A percentile compares a stretch with the other conserved stretches of the same genome.
phyloP scores from a whole-genome alignment of 2,888 invertebrate species.

The Sclerodermus sp. region DNA sequence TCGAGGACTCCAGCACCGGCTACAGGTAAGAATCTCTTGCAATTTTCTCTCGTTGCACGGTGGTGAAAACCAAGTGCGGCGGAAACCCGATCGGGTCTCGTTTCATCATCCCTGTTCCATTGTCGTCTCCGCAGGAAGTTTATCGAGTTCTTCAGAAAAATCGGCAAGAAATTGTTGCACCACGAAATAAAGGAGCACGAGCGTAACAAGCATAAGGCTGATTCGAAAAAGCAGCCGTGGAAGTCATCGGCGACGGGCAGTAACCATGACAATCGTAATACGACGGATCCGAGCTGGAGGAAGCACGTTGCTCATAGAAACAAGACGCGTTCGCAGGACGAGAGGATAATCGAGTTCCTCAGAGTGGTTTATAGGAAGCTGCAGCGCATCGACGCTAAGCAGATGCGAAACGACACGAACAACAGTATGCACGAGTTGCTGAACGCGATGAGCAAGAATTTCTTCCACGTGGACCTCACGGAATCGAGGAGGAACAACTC shows the following conservation, averaged over 20 bases:
- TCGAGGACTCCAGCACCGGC: slow-evolving; percentile 20
- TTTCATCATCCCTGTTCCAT: slow-evolving; percentile 26
- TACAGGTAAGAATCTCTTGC: slow-evolving; percentile 21
- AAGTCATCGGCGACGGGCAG: no score
- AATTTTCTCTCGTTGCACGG: not conserved
- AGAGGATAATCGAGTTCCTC: slow-evolving; percentile 53
- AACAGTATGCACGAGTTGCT: slow-evolving; percentile 53
- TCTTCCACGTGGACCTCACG: slow-evolving; percentile 52
- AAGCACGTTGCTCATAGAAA: slow-evolving; percentile 32
- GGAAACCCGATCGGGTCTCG: not conserved
- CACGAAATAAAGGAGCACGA: slow-evolving; percentile 46
- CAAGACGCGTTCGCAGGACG: slow-evolving; percentile 44
- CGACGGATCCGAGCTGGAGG: slow-evolving; percentile 21
- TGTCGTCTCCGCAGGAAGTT: slow-evolving; percentile 35
- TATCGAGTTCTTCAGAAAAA: slow-evolving; percentile 52
- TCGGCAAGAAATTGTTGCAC: slow-evolving; percentile 49
- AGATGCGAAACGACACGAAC: slow-evolving; percentile 44
- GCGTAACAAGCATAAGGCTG: slow-evolving; percentile 28
- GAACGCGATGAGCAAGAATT: slow-evolving; percentile 53
- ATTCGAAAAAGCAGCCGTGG: slow-evolving; percentile 16
- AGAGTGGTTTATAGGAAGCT: slow-evolving; percentile 51
- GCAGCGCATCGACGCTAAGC: slow-evolving; percentile 49
- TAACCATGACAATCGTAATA: slow-evolving; percentile 14
- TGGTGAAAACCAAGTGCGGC: not conserved
- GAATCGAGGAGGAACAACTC: slow-evolving; percentile 39